phyloP scores from a whole-genome alignment of 2,797 vertebrate species.

The Tenualosa thibaudeaui region DNA sequence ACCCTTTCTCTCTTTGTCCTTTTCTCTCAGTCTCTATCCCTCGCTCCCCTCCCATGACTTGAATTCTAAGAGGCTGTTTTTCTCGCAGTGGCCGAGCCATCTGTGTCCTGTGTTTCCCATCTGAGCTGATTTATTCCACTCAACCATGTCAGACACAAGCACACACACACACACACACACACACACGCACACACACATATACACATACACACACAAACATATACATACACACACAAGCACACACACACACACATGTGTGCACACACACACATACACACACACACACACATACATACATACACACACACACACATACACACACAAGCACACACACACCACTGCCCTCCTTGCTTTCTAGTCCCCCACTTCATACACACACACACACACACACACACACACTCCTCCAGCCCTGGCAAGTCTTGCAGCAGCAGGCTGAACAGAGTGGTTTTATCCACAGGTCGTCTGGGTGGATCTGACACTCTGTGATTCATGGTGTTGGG shows the following conservation, averaged over 20 bases:
- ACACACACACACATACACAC: background rate
- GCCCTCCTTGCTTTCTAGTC: too few species aligned
- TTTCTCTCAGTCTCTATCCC: background rate
- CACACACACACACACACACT: too few species aligned
- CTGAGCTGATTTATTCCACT: background rate
- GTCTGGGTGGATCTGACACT: constrained; percentile 6
- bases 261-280: background rate
- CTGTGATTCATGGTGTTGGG: constrained; percentile 7
- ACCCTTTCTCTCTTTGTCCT: background rate
- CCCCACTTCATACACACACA: too few species aligned
- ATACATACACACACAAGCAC: background rate
- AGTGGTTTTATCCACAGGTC: constrained; percentile 15
- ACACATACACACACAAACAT: background rate
- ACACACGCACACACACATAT: background rate
- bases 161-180: background rate
- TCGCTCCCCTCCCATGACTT: background rate
- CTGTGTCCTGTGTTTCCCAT: background rate
- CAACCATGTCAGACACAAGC: background rate
- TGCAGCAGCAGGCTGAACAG: background rate
- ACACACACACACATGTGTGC: too few species aligned
- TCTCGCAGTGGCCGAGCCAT: background rate
- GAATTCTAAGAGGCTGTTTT: background rate
- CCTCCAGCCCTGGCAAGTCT: too few species aligned
- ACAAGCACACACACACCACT: background rate
- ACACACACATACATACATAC: background rate